Evolutionary conservation across 53 echinoderm and acorn worm species (phyloP), one percentile per base, ranked within the genome.

Genomic region (Echinarachnius parma): DNA sequence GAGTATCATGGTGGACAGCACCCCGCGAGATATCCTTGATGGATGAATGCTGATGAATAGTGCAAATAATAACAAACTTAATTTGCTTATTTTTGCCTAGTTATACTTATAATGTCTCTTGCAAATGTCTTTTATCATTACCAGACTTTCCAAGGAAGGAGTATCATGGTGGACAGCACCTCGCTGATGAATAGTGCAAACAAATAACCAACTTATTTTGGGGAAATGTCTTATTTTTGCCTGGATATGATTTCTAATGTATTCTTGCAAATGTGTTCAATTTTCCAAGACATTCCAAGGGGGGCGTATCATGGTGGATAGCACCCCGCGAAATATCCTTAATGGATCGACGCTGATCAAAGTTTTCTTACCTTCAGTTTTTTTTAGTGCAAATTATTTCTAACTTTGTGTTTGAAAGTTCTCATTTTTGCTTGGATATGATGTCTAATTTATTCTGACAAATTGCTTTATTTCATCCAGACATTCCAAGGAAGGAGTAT

Each of bases 251-350:
- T n/a, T n/a, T n/a, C n/a, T n/a, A n/a, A n/a, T n/a, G n/a, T n/a
- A n/a, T n/a, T n/a, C n/a, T n/a, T n/a, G n/a, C n/a, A n/a, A n/a
- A n/a, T n/a, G n/a, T n/a, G n/a, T n/a, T n/a, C n/a, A n/a, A n/a
- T n/a, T n/a, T n/a, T n/a, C n/a, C 4, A 66, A 93, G 93, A 93
- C 93, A 29, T 93, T 89, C 53, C 93, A 93, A 74, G 89, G 89
- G 44, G 80, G 93, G 16, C 77, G 77, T 46, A 83, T 93, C 22
- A 69, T 50, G 31, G 81, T 93, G 44, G 89, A 86, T 34, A 93
- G 93, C 86, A 93, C 93, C 20, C 93, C 93, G 9, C 59, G 82
- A 19, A 83, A 93, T 24, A 74, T 93, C 46, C 58, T 85, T 8
- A 86, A 76, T 5, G 92, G 80, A 61, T 53, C n/a, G n/a, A n/a